Evolutionary conservation across 2,888 invertebrate species (phyloP).

Genomic region (Andrena minutula): DNA sequence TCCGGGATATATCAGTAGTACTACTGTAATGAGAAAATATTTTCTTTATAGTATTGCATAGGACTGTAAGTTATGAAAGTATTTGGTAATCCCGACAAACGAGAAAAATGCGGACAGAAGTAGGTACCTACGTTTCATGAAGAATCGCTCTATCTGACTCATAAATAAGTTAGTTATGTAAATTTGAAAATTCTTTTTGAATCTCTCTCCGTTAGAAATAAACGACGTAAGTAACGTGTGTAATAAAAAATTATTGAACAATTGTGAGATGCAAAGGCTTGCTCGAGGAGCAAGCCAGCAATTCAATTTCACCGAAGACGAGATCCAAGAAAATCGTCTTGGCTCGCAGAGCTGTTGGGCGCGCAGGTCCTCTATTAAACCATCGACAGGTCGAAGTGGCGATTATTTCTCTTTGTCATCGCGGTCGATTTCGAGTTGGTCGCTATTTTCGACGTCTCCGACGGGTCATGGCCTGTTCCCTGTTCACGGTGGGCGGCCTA

Average conservation of each 20-base stretch:
- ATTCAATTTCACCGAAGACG: slow-evolving; percentile 28
- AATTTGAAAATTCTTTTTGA: slow-evolving; percentile 12
- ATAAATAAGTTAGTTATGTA: slow-evolving; percentile 8
- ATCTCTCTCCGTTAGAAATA: slow-evolving; percentile 1
- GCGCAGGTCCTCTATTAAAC: slow-evolving; percentile 11
- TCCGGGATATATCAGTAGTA: too few species aligned
- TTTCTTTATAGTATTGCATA: too few species aligned
- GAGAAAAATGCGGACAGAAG: too few species aligned
- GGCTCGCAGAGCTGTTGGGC: not conserved
- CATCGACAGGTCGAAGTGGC: slow-evolving; percentile 33
- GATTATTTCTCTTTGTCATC: slow-evolving; percentile 17
- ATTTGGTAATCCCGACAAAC: too few species aligned
- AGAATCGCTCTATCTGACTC: not conserved
- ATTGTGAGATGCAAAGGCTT: slow-evolving; percentile 18
- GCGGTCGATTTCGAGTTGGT: not conserved
- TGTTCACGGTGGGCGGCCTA: slow-evolving; percentile 64
- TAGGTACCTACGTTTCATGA: too few species aligned
- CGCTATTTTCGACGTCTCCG: slow-evolving; percentile 42
- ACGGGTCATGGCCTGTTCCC: slow-evolving; percentile 29
- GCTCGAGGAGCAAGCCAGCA: not conserved
- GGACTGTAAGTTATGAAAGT: too few species aligned
- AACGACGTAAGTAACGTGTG: not conserved
- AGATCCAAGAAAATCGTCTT: slow-evolving; percentile 5
- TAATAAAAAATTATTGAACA: slow-evolving; percentile 24
- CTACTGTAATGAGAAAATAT: too few species aligned